A percentile compares a stretch with the other conserved stretches of the same genome.
Evolutionary conservation across 2,888 invertebrate species (phyloP).

Genomic region (Tuberolachnus salignus): DNA sequence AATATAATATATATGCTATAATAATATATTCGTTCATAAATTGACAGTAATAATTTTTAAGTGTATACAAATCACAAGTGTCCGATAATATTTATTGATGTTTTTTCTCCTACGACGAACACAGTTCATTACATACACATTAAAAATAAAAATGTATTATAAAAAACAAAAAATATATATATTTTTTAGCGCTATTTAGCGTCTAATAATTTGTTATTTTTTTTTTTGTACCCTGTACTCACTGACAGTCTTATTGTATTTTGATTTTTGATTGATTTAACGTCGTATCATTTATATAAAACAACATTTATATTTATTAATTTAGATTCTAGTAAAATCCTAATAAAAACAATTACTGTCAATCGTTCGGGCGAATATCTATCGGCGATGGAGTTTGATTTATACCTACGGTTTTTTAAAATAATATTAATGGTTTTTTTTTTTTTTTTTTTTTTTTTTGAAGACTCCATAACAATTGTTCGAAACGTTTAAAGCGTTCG

Average conservation of each 20-base stretch:
- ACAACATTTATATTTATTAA: not conserved
- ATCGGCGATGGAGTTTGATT: no score
- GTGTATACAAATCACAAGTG: not conserved
- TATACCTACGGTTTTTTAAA: no score
- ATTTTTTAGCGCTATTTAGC: not conserved
- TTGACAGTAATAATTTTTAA: slow-evolving; percentile 37
- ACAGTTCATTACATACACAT: not conserved
- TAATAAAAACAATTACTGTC: slow-evolving; percentile 17
- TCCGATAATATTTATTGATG: not conserved
- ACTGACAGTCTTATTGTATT: slow-evolving; percentile 35
- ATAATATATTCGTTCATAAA: not conserved
- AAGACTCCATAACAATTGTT: no score
- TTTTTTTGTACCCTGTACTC: slow-evolving; percentile 41
- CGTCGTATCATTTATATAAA: slow-evolving; percentile 16
- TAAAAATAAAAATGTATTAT: not conserved
- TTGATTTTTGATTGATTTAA: slow-evolving; percentile 11
- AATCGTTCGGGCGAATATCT: not conserved
- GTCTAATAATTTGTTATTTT: not conserved
- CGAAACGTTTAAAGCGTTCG: slow-evolving; percentile 46
- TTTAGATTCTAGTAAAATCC: not conserved
- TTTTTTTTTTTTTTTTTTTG: not conserved
- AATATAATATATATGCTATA: not conserved
- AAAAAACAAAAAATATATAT: slow-evolving; percentile 9
- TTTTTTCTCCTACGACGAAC: not conserved
- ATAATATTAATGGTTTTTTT: no score